These are phyloP conservation scores for Zonotrichia leucophrys DNA, from an alignment of 2,113 vertebrate genomes.

Conservation along the genomic window DNA sequence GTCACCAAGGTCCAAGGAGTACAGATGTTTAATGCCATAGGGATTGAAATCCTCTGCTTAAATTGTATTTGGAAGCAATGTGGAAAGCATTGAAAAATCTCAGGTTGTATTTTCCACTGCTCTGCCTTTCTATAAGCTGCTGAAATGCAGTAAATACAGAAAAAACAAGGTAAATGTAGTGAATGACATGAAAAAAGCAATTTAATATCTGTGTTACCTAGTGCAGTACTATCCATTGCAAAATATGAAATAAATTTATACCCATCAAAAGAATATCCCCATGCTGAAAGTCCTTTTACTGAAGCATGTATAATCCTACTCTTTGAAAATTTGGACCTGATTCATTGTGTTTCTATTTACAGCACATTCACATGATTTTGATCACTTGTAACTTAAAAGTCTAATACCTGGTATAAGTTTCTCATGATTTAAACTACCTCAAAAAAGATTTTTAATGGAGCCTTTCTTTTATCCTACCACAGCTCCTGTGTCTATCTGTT, in stretches of 20 bases:
- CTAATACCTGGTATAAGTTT: not conserved
- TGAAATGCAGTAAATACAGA: not conserved
- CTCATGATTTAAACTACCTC: not conserved
- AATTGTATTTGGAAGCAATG: not conserved
- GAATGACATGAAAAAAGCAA: not conserved
- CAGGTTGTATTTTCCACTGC: not conserved
- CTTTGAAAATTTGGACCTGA: not conserved
- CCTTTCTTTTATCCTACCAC: not conserved
- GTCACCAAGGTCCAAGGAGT: not conserved
- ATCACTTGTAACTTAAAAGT: not conserved
- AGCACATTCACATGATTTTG: not conserved
- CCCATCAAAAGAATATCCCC: not conserved
- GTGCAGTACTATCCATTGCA: not conserved
- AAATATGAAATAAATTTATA: not conserved
- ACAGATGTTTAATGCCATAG: not conserved
- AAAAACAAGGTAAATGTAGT: not conserved
- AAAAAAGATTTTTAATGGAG: not conserved
- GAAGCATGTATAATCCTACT: not conserved
- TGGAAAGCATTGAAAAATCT: not conserved
- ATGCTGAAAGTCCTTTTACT: not conserved
- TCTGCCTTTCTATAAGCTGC: not conserved
- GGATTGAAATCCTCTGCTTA: not conserved
- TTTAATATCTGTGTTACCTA: not conserved
- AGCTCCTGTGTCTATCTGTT: not conserved
- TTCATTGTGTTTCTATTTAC: not conserved